Evolutionary conservation across 2,797 vertebrate genomes (phyloP), one percentile per base, ranked within the genome.

Genomic region (Sylvilagus floridanus): DNA sequence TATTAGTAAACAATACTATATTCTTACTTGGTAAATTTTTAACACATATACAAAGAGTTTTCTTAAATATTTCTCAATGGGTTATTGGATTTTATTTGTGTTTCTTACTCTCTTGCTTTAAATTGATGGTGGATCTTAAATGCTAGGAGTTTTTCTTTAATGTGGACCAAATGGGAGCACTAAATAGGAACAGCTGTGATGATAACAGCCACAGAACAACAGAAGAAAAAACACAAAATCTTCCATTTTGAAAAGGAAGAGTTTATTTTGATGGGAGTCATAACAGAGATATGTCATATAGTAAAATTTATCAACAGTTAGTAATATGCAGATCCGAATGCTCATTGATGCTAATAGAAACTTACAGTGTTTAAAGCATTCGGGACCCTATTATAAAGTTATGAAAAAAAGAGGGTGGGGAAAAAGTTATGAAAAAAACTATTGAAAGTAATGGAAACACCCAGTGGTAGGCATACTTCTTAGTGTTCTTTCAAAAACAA

Each of bases 401-500:
- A 47, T 47, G 42, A 47, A 47, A 47, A 47, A 47, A 47, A 9
- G 42, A 7, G 42, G 42, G 8, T 9, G 42, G 42, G 42, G 8
- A 47, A 73, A 86, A 84, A 63, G 16, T 88, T 81, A 37, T 86
- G 28, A 14, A 88, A 88, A 63, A 52, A 57, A n/a, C 91, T 66
- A 47, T 78, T 84, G 81, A 78, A 5, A 13, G 4, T 77, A 90
- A 92, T 88, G 54, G 81, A 83, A 92, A 93, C 73, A 7, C 4
- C 22, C n/a, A 86, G 24, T 75, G 50, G 50, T 75, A 84, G 63
- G 26, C 71, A 83, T 30, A 84, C 71, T 89, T 82, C 73, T 71
- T 72, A 69, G 0, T 17, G 35, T 86, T 88, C 52, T 86, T 93
- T 82, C 85, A 66, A 82, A 93, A 95, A 79, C 21, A 84, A 92